Conservation (phyloP, 1,140 invertebrate genomes). For the Brachionus angularis region DNA sequence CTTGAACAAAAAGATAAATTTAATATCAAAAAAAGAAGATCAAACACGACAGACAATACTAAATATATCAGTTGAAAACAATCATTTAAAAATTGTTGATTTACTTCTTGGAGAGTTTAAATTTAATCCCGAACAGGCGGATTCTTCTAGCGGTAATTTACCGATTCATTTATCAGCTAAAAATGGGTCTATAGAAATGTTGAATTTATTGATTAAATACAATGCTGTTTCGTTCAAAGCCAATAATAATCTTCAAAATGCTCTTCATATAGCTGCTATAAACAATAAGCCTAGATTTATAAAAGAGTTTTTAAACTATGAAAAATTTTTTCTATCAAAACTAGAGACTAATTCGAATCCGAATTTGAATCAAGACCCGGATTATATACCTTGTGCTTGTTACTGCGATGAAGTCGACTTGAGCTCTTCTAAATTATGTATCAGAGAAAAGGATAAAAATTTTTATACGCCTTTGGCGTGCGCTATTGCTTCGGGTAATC, state of each 20-base stretch:
- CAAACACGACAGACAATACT: not conserved
- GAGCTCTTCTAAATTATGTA: not conserved
- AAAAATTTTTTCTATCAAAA: conserved; percentile 4
- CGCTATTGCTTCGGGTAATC: conserved; percentile 3
- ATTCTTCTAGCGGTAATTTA: conserved; percentile 11
- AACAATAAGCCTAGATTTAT: conserved; percentile 25
- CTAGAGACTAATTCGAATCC: too few species aligned
- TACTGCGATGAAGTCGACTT: conserved; percentile 18
- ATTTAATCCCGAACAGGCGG: not conserved
- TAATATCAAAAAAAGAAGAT: conserved; percentile 41
- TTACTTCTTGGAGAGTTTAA: not conserved
- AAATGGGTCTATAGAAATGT: conserved; percentile 35
- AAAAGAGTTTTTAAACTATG: conserved; percentile 19
- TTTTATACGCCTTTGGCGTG: conserved; percentile 1
- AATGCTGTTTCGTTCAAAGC: not conserved
- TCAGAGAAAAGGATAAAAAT: conserved; percentile 17
- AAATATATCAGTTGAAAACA: conserved; percentile 33
- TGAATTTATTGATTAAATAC: conserved; percentile 25
- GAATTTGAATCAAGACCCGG: too few species aligned
- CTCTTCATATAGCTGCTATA: conserved; percentile 19
- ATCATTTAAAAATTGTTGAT: conserved; percentile 35
- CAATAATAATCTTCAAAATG: not conserved
- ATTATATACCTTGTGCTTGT: conserved; percentile 22
- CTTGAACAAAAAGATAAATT: not conserved
- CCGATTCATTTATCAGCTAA: conserved; percentile 16